Evolutionary conservation across 1,140 invertebrate species (phyloP).

Genomic region (Manduca sexta): DNA sequence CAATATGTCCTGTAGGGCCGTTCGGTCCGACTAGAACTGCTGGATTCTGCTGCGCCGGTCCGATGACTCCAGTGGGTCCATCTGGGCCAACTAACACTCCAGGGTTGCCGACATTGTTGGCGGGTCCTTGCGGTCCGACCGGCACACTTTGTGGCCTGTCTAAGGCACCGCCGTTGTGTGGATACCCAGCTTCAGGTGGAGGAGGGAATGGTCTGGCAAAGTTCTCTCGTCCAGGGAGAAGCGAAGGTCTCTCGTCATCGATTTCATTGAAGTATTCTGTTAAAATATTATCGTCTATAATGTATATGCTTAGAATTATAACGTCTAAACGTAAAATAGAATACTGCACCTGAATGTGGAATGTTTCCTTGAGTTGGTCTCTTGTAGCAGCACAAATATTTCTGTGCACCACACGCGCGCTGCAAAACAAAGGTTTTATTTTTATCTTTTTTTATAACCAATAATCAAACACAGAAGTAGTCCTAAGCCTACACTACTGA

Average conservation of each 20-base stretch:
- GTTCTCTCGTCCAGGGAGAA: slow-evolving; percentile 28
- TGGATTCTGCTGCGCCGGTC: slow-evolving; percentile 20
- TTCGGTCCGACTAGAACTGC: slow-evolving; percentile 39
- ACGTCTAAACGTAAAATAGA: not conserved
- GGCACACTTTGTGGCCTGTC: slow-evolving; percentile 35
- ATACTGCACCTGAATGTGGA: slow-evolving; percentile 23
- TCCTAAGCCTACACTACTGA: too few species aligned
- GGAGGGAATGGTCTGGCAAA: slow-evolving; percentile 34
- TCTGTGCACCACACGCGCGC: slow-evolving; percentile 45
- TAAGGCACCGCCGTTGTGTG: slow-evolving; percentile 14
- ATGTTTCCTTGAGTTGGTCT: slow-evolving; percentile 17
- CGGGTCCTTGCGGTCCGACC: slow-evolving; percentile 37
- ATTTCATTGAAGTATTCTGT: slow-evolving; percentile 55
- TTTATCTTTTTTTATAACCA: too few species aligned
- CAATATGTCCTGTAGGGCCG: slow-evolving; percentile 73
- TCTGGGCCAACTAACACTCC: slow-evolving; percentile 71
- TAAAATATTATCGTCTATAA: slow-evolving; percentile 8
- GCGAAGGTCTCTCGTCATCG: slow-evolving; percentile 41
- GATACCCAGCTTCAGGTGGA: slow-evolving; percentile 12
- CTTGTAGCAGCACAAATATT: slow-evolving; percentile 52
- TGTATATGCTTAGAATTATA: not conserved
- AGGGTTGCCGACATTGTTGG: slow-evolving; percentile 39
- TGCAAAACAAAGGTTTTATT: slow-evolving; percentile 12
- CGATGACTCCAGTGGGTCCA: slow-evolving; percentile 74
- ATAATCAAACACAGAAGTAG: too few species aligned